Evolutionary conservation across 2,888 invertebrate species (phyloP).

Genomic region (Drosophila mercatorum): DNA sequence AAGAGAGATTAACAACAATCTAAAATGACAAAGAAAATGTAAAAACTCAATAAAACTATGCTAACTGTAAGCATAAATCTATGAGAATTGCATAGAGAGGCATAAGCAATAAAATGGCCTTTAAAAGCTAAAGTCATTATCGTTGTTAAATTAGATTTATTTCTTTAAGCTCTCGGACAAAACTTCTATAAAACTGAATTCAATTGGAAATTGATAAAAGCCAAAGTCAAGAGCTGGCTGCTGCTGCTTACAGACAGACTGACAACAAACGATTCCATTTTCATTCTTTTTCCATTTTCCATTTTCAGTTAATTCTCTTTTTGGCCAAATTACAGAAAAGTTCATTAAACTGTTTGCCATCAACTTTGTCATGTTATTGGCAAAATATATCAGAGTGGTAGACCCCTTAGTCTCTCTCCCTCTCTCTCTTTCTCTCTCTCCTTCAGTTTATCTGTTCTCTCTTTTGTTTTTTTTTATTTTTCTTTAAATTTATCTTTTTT

Average conservation of each 20-base stretch:
- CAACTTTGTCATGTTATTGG: slow-evolving; percentile 40
- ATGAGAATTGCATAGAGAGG: not conserved
- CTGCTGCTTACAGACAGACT: not conserved
- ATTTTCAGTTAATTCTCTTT: slow-evolving; percentile 8
- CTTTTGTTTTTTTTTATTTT: not conserved
- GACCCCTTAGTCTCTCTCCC: too few relatives aligned
- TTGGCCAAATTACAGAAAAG: slow-evolving; percentile 29
- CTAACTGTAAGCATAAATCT: not conserved
- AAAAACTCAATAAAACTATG: not conserved
- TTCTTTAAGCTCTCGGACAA: slow-evolving; percentile 3
- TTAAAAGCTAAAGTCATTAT: not conserved
- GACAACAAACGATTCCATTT: slow-evolving; percentile 2
- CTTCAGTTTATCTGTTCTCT: not conserved
- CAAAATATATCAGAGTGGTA: slow-evolving; percentile 24
- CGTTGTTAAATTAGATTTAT: slow-evolving; percentile 9
- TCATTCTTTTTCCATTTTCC: slow-evolving; percentile 1
- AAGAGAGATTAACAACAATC: not conserved
- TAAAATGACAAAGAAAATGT: not conserved
- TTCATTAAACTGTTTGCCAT: slow-evolving; percentile 34
- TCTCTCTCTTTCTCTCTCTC: not conserved
- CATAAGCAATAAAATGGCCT: slow-evolving; percentile 2
- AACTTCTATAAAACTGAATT: slow-evolving; percentile 2
- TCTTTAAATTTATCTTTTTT: slow-evolving; percentile 30
- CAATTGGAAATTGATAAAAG: slow-evolving; percentile 7
- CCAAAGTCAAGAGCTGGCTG: not conserved